These are phyloP conservation scores for Chironomus striatipennis DNA, from an alignment of 1,140 invertebrate species.

Conservation along the genomic window DNA sequence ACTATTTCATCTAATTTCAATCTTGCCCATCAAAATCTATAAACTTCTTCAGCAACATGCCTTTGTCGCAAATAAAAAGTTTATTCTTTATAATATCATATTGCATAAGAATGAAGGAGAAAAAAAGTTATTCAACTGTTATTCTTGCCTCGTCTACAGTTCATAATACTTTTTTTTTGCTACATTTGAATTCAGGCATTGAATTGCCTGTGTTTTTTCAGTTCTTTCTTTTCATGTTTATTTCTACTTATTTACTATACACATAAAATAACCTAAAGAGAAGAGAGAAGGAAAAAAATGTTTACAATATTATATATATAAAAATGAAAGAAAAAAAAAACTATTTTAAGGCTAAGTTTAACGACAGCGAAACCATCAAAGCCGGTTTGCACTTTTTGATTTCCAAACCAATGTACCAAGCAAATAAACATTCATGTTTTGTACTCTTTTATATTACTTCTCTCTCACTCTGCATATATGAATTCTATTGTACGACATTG, in stretches of 20 bases:
- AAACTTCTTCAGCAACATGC: too few species aligned
- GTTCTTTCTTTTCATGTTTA: constrained; percentile 2
- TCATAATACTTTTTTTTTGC: neutral
- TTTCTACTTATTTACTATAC: constrained; percentile 2
- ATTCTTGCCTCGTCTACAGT: neutral
- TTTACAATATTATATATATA: neutral
- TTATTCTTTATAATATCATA: too few species aligned
- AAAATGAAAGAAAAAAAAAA: neutral
- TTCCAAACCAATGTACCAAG: neutral
- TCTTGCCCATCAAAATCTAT: too few species aligned
- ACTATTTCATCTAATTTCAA: too few species aligned
- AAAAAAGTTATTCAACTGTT: too few species aligned
- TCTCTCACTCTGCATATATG: too few species aligned
- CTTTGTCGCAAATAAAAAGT: too few species aligned
- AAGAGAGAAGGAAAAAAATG: neutral
- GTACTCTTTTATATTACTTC: too few species aligned
- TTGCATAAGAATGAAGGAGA: too few species aligned
- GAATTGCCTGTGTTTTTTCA: neutral
- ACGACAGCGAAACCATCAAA: neutral
- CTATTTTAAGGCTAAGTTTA: neutral
- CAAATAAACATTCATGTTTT: too few species aligned
- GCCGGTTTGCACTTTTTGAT: neutral
- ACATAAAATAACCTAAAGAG: neutral
- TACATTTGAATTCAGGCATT: neutral
- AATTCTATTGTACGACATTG: too few species aligned